Evolutionary conservation across 2,113 vertebrate genomes (phyloP).

Genomic region (Ceyx margarethae): DNA sequence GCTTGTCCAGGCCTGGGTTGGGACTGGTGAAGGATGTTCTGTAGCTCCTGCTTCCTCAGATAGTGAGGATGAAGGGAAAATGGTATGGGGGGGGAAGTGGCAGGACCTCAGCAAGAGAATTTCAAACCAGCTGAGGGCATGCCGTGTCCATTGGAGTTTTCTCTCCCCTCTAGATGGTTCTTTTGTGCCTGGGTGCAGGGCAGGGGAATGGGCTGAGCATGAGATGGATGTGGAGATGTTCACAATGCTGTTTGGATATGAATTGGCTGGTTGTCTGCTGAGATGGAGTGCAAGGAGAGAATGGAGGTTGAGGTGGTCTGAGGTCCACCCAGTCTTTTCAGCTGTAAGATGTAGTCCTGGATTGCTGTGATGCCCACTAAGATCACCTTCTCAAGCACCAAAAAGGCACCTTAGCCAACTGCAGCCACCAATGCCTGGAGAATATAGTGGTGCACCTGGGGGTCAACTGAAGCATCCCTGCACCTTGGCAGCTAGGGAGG

Average conservation of each 20-base stretch:
- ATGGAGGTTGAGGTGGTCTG: neutral
- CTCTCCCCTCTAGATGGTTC: neutral
- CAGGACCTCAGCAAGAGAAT: neutral
- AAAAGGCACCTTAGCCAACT: neutral
- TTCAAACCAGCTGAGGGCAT: neutral
- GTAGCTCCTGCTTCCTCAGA: neutral
- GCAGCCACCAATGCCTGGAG: neutral
- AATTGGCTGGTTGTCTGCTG: neutral
- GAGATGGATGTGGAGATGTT: neutral
- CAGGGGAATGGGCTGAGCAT: neutral
- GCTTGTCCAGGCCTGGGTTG: neutral
- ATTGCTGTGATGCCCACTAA: neutral
- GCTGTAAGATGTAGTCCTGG: neutral
- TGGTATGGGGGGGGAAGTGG: neutral
- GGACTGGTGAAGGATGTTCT: neutral
- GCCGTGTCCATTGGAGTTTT: accelerated
- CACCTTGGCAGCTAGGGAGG: neutral
- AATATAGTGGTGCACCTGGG: neutral
- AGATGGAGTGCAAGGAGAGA: neutral
- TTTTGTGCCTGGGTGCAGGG: neutral
- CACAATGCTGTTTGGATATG: neutral
- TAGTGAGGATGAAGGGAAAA: neutral
- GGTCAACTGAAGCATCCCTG: neutral
- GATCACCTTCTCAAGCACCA: neutral
- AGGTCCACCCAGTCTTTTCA: neutral